Conservation (phyloP, 2,888 invertebrate species). For the Cistogaster globosa region DNA sequence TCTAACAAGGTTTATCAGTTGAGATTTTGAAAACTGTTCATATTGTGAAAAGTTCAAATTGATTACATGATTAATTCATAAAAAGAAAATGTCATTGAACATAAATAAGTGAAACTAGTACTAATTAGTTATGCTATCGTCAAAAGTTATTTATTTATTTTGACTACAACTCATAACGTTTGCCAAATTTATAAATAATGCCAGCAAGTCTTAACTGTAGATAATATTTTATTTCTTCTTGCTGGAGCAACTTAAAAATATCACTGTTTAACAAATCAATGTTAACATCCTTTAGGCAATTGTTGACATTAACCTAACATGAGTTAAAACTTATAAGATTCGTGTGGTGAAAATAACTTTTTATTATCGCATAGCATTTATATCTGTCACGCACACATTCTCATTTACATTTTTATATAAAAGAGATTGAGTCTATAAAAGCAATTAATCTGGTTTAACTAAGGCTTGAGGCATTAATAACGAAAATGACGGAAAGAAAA, state of each 20-base stretch:
- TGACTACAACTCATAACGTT: conserved; percentile 1
- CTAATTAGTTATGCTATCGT: too few relatives aligned
- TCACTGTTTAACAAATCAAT: conserved; percentile 61
- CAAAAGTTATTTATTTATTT: neutral
- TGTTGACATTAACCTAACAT: conserved; percentile 72
- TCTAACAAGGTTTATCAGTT: too few relatives aligned
- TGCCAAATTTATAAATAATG: conserved; percentile 15
- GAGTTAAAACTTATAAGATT: conserved; percentile 64
- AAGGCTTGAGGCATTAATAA: conserved; percentile 68
- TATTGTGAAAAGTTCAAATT: too few relatives aligned
- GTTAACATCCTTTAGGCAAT: conserved; percentile 70
- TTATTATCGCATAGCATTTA: conserved; percentile 6
- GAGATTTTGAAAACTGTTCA: too few relatives aligned
- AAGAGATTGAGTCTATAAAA: conserved; percentile 44
- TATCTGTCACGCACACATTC: conserved; percentile 37
- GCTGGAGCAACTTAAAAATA: conserved; percentile 22
- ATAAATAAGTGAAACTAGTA: too few relatives aligned
- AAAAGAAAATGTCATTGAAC: too few relatives aligned
- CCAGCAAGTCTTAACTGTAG: neutral
- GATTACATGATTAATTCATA: too few relatives aligned
- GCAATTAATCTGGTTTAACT: conserved; percentile 72
- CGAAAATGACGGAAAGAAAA: conserved; percentile 68
- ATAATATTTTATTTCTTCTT: conserved; percentile 8
- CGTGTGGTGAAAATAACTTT: conserved; percentile 31
- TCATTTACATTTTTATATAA: neutral